phyloP scores from a whole-genome alignment of 2,113 vertebrate genomes.

The Suricata suricatta region DNA sequence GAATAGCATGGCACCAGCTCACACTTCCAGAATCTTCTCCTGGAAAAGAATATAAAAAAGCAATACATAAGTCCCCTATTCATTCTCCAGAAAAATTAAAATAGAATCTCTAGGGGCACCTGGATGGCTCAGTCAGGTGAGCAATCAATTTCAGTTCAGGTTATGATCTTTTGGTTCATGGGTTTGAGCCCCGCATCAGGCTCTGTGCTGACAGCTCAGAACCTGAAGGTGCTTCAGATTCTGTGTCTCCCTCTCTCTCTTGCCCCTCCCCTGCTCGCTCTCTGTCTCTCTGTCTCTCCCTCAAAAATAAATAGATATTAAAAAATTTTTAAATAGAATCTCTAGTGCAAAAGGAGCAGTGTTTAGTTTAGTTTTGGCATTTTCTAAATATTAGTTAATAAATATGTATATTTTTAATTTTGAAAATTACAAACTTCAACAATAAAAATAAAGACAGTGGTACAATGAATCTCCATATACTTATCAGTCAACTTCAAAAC shows the following conservation, averaged over 20 bases:
- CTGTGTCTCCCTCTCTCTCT: too few relatives aligned
- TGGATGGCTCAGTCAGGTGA: too few relatives aligned
- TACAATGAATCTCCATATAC: neutral
- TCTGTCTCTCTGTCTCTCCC: too few relatives aligned
- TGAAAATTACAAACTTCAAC: neutral
- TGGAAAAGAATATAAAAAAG: neutral
- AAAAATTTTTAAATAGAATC: neutral
- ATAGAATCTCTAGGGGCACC: neutral
- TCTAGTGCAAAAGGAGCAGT: neutral
- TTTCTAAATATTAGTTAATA: neutral
- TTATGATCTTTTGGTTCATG: too few relatives aligned
- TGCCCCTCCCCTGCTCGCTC: too few relatives aligned
- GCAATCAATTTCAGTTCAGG: too few relatives aligned
- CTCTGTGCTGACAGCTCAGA: too few relatives aligned
- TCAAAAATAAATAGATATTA: too few relatives aligned
- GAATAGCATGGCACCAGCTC: neutral
- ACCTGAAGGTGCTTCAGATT: too few relatives aligned
- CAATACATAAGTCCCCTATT: neutral
- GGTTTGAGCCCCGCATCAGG: too few relatives aligned
- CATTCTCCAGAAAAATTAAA: neutral
- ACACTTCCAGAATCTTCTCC: neutral
- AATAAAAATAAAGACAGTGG: neutral
- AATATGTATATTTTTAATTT: neutral
- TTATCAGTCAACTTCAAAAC: neutral
- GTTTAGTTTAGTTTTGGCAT: neutral